phyloP scores from a whole-genome alignment of 2,888 invertebrate species.

The Drosophila quinaria region DNA sequence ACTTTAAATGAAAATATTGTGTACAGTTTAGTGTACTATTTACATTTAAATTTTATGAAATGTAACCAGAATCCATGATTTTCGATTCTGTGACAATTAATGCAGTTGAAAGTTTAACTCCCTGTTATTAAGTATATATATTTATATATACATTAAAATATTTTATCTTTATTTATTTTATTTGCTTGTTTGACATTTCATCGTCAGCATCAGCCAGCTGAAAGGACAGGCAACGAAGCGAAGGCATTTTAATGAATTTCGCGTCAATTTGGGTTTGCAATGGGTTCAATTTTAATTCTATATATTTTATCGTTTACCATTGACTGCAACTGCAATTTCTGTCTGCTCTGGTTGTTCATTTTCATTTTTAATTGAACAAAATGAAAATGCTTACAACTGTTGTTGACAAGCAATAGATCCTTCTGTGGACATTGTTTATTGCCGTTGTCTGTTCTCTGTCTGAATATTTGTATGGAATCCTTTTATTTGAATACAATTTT shows the following conservation, averaged over 20 bases:
- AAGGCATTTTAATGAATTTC: slow-evolving; percentile 75
- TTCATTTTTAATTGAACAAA: slow-evolving; percentile 65
- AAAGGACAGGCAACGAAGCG: slow-evolving; percentile 68
- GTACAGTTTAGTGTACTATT: too few relatives aligned
- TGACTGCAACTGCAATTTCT: slow-evolving; percentile 8
- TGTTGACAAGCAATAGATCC: background rate
- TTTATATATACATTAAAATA: background rate
- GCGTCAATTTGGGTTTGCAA: slow-evolving; percentile 63
- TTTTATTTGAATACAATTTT: background rate
- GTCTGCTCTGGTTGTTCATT: background rate
- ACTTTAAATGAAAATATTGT: background rate
- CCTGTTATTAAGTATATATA: background rate
- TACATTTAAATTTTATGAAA: too few relatives aligned
- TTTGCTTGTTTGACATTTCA: slow-evolving; percentile 41
- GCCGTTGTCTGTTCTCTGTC: background rate
- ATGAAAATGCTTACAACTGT: slow-evolving; percentile 10
- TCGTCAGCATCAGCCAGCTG: slow-evolving; percentile 41
- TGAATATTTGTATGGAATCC: slow-evolving; percentile 37
- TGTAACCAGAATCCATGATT: background rate
- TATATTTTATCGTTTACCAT: background rate
- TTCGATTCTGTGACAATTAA: background rate
- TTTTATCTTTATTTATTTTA: slow-evolving; percentile 40
- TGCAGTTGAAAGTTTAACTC: background rate
- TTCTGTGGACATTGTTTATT: background rate
- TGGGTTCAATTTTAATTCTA: slow-evolving; percentile 55